Evolutionary conservation across 2,113 vertebrate species (phyloP), one percentile per base, ranked within the genome.

Genomic region (Murina feae): DNA sequence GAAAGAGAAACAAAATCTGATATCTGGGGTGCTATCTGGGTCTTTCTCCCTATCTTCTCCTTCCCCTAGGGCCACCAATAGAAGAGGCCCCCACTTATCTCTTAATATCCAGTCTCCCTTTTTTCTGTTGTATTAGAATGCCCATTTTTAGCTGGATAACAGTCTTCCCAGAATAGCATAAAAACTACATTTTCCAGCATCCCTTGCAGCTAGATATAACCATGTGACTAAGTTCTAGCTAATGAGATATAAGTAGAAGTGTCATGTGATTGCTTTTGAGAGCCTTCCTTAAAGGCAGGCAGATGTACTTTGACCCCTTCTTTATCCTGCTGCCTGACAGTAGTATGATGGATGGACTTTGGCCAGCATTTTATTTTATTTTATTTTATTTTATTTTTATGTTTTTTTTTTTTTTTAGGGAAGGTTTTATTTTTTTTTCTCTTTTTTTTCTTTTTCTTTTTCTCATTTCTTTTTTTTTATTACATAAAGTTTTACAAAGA

Each of bases 161-260:
- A 37, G 47, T 0, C 21, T 28, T 87, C 35, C 12, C 11, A 25
- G 65, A 65, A 86, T 17, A 23, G 63, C 80, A 92, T 17, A 49
- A 90, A 85, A 72, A 88, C 79, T 86, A 72, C 78, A 92, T 83
- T 58, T 97, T 58, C 75, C 91, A 93, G 84, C 58, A 88, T 87
- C 83, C 60, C 68, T 95, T 97, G 93, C 79, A 87, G 47, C 49
- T 87, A 91, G n/a, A 37, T 63, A 35, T 10, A 23, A n/a, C 17
- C 51, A 12, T 3, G n/a, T 76, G 69, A 80, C 79, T 68, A 20
- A 79, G 44, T 94, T 76, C 75, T 66, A 89, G n/a, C 69, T 42
- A 83, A 71, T n/a, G 44, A 49, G 71, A 68, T 30, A 2, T 42
- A 83, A 55, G 30, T 28, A 8, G 4, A 87, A 66, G 21, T 25